A percentile compares a stretch with the other conserved stretches of the same genome.
These are phyloP conservation scores for Poeciliopsis gracilis DNA, from an alignment of 2,797 vertebrate species.

Conservation along the genomic window DNA sequence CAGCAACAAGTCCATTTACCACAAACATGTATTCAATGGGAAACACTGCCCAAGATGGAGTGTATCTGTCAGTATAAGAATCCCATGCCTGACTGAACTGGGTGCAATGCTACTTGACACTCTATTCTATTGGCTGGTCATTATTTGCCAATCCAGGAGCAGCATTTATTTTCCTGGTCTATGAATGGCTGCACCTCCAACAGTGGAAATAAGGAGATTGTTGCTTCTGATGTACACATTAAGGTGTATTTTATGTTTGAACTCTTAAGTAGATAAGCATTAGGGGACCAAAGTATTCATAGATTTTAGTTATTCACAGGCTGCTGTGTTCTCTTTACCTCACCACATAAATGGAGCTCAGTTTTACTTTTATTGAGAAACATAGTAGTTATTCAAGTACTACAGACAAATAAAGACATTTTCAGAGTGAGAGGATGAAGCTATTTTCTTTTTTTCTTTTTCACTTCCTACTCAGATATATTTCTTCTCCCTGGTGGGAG, in stretches of 20 bases:
- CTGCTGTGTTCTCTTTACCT: neutral
- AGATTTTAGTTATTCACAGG: neutral
- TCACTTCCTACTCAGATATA: conserved; percentile 35
- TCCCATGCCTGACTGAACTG: neutral
- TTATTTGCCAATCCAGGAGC: neutral
- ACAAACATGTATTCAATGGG: neutral
- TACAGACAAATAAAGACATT: neutral
- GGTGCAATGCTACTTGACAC: neutral
- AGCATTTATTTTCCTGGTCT: neutral
- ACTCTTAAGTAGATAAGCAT: neutral
- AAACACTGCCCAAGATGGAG: neutral
- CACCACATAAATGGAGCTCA: neutral
- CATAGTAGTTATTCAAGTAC: neutral
- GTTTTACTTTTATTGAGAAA: neutral
- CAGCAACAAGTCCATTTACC: neutral
- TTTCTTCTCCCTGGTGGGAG: conserved; percentile 43
- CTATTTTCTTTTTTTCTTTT: conserved; percentile 25
- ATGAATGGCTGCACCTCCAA: neutral
- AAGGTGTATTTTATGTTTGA: neutral
- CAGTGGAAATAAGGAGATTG: neutral
- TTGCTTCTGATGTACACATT: neutral
- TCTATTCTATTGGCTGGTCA: neutral
- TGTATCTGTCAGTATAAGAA: neutral
- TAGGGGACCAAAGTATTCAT: neutral
- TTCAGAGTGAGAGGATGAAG: conserved; percentile 28